phyloP scores from a whole-genome alignment of 2,888 invertebrate genomes.

The Drosophila sordidula region DNA sequence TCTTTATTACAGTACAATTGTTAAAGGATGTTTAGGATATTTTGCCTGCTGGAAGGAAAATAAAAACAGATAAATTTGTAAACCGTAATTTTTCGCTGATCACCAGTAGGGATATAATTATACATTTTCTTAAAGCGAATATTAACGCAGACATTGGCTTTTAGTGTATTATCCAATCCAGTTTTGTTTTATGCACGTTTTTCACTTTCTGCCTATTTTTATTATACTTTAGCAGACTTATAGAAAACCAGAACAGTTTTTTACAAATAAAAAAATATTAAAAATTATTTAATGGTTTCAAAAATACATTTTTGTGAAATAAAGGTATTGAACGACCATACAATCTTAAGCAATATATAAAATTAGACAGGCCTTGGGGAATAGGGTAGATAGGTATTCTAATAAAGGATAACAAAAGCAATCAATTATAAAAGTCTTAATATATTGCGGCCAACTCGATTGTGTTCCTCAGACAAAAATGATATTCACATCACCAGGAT shows the following conservation, averaged over 20 bases:
- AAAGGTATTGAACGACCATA: constrained; percentile 1
- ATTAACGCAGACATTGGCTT: not conserved
- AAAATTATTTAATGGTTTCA: constrained; percentile 39
- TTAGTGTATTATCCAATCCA: not conserved
- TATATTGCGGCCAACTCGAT: not conserved
- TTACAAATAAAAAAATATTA: no score
- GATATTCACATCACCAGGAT: not conserved
- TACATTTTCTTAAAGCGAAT: not conserved
- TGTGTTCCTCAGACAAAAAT: constrained; percentile 20
- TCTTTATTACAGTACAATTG: no score
- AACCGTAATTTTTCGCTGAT: not conserved
- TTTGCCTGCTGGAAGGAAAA: not conserved
- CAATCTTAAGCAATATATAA: constrained; percentile 16
- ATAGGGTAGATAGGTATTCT: constrained; percentile 22
- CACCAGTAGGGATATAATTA: no score
- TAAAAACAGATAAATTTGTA: not conserved
- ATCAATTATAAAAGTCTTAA: not conserved
- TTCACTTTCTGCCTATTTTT: not conserved
- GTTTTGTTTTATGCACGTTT: no score
- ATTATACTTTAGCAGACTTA: not conserved
- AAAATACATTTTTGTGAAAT: constrained; percentile 14
- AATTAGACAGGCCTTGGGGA: not conserved
- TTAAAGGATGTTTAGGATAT: no score
- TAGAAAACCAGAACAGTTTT: not conserved
- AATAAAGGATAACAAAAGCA: constrained; percentile 1